phyloP scores from a whole-genome alignment of 1,140 invertebrate species.

The Stegodyphus dumicola region DNA sequence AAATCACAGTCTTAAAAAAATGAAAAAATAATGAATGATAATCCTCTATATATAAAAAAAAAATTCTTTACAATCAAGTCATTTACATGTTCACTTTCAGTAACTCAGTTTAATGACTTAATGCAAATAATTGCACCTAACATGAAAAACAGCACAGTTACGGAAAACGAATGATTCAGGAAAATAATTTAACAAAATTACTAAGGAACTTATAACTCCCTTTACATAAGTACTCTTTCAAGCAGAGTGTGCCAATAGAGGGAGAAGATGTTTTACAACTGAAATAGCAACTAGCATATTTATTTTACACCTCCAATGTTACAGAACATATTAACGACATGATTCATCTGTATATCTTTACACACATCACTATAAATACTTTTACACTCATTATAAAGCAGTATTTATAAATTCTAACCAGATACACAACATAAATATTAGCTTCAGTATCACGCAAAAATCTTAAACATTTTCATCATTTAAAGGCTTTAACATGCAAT shows the following conservation, averaged over 20 bases:
- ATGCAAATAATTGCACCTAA: conserved; percentile 50
- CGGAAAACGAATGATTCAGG: conserved; percentile 13
- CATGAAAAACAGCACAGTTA: conserved; percentile 24
- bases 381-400: too few species aligned
- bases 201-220: conserved; percentile 11
- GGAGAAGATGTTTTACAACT: neutral
- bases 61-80: conserved; percentile 16
- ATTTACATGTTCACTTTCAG: conserved; percentile 10
- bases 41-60: conserved; percentile 21
- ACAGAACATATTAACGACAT: neutral
- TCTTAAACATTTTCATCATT: too few species aligned
- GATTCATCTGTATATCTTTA: too few species aligned
- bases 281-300: neutral
- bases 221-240: conserved; percentile 35
- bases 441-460: too few species aligned
- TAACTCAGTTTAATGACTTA: conserved; percentile 38
- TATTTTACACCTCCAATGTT: neutral
- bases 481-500: too few species aligned
- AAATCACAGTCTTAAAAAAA: conserved; percentile 57
- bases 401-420: too few species aligned
- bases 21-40: conserved; percentile 24
- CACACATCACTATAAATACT: too few species aligned
- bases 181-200: conserved; percentile 8
- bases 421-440: too few species aligned
- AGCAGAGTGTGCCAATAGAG: neutral